Base-by-base conservation (phyloP, 2,888 invertebrate species). In the Hypomecis atomaria region DNA sequence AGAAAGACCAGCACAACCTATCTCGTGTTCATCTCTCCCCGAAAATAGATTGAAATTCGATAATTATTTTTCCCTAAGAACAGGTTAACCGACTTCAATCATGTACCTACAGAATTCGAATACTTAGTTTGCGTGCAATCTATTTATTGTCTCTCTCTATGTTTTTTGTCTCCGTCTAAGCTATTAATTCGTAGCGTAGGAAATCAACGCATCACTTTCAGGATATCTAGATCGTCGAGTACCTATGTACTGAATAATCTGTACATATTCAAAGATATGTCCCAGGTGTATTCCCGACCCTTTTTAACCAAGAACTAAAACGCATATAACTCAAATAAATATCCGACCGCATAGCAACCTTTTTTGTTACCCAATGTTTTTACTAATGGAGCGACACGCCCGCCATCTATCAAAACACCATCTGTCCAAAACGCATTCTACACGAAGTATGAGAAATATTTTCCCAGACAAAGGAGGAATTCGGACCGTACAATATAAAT, bases 321-420 rank as follows among this genome's bases (percentile, higher is more conserved):
- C 40, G n/a, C 56, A 48, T 56, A 49, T 56, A 49, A 42, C 34
- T 58, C 48, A 58, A 34, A 48, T 33, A 49, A 58, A 49, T 48
- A 49, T 49, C 11, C 34, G 43, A 3, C 48, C 49, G 34, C 34
- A 43, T 36, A 43, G 13, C 36, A 10, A 9, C 6, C 42, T 11
- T 9, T 42, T 50, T 50, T 50, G 48, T 50, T 59, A 42, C 36
- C 44, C 44, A 9, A n/a, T 57, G 42, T 50, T 59, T 40, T 59
- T 59, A 50, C 50, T 43, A 50, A 59, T 59, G 58, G 58, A 44
- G 45, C 57, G 47, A 57, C 33, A 45, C 54, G 48, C 38, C 54
- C 53, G 36, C 63, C 53, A 59, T 63, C 43, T 63, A 63, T 63
- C 63, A 63, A 48, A 54, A 54, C 43, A 6, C 42, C 63, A 58